phyloP scores from a whole-genome alignment of 2,888 invertebrate species.

The Mesodorylaimus sp. region DNA sequence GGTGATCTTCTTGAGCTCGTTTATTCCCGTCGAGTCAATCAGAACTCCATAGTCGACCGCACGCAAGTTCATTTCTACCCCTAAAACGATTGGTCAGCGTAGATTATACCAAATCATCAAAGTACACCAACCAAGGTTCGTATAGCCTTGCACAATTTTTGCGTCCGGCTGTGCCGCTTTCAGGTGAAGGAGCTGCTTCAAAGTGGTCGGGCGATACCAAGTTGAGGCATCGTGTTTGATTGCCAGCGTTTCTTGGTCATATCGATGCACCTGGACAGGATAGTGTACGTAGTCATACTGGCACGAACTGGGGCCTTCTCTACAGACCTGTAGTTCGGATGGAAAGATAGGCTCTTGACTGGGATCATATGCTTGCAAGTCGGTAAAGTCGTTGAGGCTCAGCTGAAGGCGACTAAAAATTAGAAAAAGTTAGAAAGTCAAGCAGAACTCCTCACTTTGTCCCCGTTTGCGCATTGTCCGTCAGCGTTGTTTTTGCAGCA shows the following conservation, averaged over 20 bases:
- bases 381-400: constrained; percentile 50
- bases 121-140: constrained; percentile 51
- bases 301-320: background rate
- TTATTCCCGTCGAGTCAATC: constrained; percentile 49
- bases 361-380: constrained; percentile 42
- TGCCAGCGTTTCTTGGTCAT: background rate
- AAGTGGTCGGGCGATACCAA: constrained; percentile 56
- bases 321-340: constrained; percentile 51
- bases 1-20: constrained; percentile 46
- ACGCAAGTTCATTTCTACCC: constrained; percentile 72
- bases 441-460: no score
- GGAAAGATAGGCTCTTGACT: constrained; percentile 80
- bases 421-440: no score
- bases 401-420: no score
- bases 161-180: constrained; percentile 49
- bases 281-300: no score
- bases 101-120: constrained; percentile 7
- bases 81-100: no score
- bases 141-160: constrained; percentile 71
- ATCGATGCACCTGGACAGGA: background rate
- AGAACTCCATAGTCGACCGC: constrained; percentile 57
- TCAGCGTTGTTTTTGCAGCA: no score
- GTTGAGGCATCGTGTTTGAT: constrained; percentile 29
- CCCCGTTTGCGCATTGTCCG: no score
- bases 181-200: constrained; percentile 47